These are phyloP conservation scores for Numida meleagris DNA, from an alignment of 2,113 vertebrate species.

Conservation along the genomic window DNA sequence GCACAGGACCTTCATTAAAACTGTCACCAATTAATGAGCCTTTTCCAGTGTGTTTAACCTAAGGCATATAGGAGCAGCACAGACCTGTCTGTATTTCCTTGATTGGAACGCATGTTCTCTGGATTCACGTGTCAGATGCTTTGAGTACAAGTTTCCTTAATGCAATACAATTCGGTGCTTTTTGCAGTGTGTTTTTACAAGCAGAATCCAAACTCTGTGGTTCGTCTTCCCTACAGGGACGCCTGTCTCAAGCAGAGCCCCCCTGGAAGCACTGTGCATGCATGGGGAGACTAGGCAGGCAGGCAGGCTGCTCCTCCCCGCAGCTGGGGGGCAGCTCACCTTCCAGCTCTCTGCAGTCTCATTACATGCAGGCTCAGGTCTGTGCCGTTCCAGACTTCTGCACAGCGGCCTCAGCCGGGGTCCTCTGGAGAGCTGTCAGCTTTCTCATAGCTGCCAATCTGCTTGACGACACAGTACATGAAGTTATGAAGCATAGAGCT, in stretches of 20 bases:
- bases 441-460: slow-evolving; percentile 65
- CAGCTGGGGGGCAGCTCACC: slow-evolving; percentile 20
- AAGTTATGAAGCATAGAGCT: slow-evolving; percentile 59
- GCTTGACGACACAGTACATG: slow-evolving; percentile 67
- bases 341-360: slow-evolving; percentile 69
- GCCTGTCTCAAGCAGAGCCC: neutral
- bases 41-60: slow-evolving; percentile 39
- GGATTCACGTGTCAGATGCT: neutral
- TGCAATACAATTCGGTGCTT: neutral
- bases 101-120: neutral
- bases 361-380: slow-evolving; percentile 78
- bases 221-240: neutral
- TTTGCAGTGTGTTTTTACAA: neutral
- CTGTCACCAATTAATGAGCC: slow-evolving; percentile 34
- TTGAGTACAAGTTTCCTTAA: neutral
- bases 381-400: slow-evolving; percentile 75
- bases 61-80: neutral
- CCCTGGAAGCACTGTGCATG: neutral
- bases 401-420: slow-evolving; percentile 31
- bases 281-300: neutral
- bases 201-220: neutral
- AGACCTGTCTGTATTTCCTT: neutral
- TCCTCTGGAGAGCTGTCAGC: slow-evolving; percentile 75
- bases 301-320: slow-evolving; percentile 13
- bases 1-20: neutral